Evolutionary conservation across 2,797 vertebrate genomes (phyloP), one percentile per base, ranked within the genome.

Genomic region (Masticophis lateralis): DNA sequence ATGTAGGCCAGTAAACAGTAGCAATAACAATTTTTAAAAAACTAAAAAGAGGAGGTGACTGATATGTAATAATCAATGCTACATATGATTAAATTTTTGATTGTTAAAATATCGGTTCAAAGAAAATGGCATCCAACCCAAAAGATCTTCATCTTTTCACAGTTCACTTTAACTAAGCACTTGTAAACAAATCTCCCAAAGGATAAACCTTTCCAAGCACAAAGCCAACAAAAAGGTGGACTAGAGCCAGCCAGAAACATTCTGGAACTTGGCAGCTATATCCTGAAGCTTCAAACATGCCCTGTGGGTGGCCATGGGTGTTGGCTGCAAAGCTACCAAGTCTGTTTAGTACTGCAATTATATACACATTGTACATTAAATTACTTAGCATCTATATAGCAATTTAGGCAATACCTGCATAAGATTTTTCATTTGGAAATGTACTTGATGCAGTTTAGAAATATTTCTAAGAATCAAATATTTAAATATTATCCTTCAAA

Each of bases 261-360:
- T 93, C 43, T 91, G 95, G 93, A 96, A 94, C 93, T 90, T 95
- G 96, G 95, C 97, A 97, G 95, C 94, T 97, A 92, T 94, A 93
- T 94, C 94, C 96, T 94, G 93, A 96, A 96, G 96, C 95, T 96
- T 93, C 96, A 95, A 95, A 96, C 94, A 97, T 96, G 95, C 94
- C 97, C 97, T 94, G 95, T 95, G 96, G 95, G 94, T 97, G 96
- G 96, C 96, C 93, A 92, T 55, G 13, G 96, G 96, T 96, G 94
- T 95, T 57, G 86, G 97, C 4, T 2, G 88, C 89, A 94, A 94
- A 95, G 94, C 95, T 96, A 93, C 91, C 96, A 96, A 96, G 93
- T 92, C 91, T 88, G 92, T 96, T 96, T 97, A 95, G 96, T 98
- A 97, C 96, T 97, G 95, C 96, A 97, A 96, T 96, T 96, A 95